Evolutionary conservation across 2,113 vertebrate species (phyloP), one percentile per base, ranked within the genome.

Genomic region (Perca schrenkii): DNA sequence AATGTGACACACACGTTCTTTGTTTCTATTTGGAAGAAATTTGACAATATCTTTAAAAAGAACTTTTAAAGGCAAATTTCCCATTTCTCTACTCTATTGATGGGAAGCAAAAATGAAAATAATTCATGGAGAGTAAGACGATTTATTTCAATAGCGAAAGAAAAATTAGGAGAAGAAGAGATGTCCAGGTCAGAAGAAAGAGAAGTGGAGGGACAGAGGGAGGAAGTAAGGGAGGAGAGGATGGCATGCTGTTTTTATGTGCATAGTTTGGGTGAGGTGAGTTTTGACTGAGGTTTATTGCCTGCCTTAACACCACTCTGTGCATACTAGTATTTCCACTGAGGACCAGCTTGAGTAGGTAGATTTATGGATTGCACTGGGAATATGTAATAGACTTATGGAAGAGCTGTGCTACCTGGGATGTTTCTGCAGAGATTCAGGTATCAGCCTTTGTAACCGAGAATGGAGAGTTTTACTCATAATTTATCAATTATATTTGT

Each of bases 251-350:
- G 82, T 53, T 85, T 92, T 82, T 66, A 75, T 64, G 54, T 63
- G 74, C 34, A 15, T 34, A 17, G 71, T 52, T 64, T 56, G 80
- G 74, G 72, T 77, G 74, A 89, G 85, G 67, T 84, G 76, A n/a
- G n/a, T n/a, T n/a, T 86, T 82, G 87, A 83, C 82, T 86, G 74
- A 88, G 88, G 88, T 89, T 89, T 89, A 87, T 62, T 62, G 36
- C 77, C 77, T 75, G 68, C 72, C 28, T 85, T 83, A 86, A 79
- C 84, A 69, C 77, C 54, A 70, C 66, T 15, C 66, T 80, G 62
- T 47, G 54, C 74, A 61, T 57, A 54, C 66, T 64, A 53, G 52
- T 56, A 65, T 85, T 76, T 74, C 79, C 69, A 85, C 49, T 52
- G n/a, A 86, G 60, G 60, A 53, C 36, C 61, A 50, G 46, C 25